Base-by-base conservation (phyloP, 2,113 vertebrate genomes). In the Microtus oregoni region DNA sequence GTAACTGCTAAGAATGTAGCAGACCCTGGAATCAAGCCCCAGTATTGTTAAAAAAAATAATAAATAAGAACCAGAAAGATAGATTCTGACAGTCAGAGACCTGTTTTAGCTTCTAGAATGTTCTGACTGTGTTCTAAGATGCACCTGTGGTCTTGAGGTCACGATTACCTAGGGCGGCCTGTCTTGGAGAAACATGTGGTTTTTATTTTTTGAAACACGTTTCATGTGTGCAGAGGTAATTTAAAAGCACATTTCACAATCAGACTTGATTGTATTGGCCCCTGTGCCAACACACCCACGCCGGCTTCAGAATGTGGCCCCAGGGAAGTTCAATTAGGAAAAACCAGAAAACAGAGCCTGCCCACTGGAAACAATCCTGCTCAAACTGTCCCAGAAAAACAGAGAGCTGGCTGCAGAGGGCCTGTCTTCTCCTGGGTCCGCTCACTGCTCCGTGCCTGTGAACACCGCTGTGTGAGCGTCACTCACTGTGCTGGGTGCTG, bases 191-290 rank as follows among this genome's bases (percentile, higher is more conserved):
- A 90, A 76, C 30, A 17, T 75, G 28, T 30, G 4, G 14, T 65
- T 95, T 96, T 92, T 30, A 28, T 22, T 86, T 86, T 55, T 93
- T 72, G 13, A 78, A 90, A 92, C 83, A 50, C 14, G 38, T 79
- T 96, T 94, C n/a, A 24, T 79, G 77, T 91, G 41, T 91, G 13
- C 47, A 70, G 94, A 93, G 50, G 67, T 88, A 79, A 92, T 96
- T 94, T 38, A 63, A 61, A 97, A 92, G 92, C 41, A n/a, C 63
- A 67, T 97, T 95, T 97, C 95, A 72, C 87, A 92, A 76, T 94
- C 81, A 93, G 73, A 94, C 38, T 86, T 88, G 93, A 72, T 97
- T 61, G 41, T 24, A 0, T 44, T 72, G 81, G 91, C 81, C 81
- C 50, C 55, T 58, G 3, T 6, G 76, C 88, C 96, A 94, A 97